phyloP scores from a whole-genome alignment of 2,797 vertebrate species.

The Lithobates sylvaticus region DNA sequence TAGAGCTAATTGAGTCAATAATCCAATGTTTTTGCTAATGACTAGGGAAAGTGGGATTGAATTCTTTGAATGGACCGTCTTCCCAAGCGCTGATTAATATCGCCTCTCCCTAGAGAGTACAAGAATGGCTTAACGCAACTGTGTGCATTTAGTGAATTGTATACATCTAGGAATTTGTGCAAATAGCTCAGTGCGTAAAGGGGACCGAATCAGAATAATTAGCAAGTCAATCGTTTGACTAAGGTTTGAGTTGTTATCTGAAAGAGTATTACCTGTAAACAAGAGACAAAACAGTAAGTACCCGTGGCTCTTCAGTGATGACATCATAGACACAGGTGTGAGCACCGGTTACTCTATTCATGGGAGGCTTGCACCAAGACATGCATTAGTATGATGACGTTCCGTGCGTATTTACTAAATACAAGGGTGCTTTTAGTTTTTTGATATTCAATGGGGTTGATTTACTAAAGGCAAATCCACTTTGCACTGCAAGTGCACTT shows the following conservation, averaged over 20 bases:
- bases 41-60: conserved; percentile 41
- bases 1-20: conserved; percentile 51
- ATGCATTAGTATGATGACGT: not conserved
- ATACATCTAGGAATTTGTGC: not conserved
- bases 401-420: too few relatives aligned
- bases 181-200: not conserved
- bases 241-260: not conserved
- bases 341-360: not conserved
- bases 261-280: not conserved
- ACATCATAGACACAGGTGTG: too few relatives aligned
- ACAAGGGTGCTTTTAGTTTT: not conserved
- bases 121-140: not conserved
- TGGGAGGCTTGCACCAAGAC: not conserved
- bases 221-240: not conserved
- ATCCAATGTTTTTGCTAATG: conserved; percentile 48
- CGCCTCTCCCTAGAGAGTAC: conserved; percentile 9
- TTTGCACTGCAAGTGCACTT: too few relatives aligned
- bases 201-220: not conserved
- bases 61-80: conserved; percentile 38
- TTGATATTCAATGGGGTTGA: too few relatives aligned
- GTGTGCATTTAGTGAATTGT: conserved; percentile 3
- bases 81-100: conserved; percentile 41
- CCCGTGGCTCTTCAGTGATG: too few relatives aligned
- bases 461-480: too few relatives aligned
- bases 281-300: not conserved